Conservation (phyloP, 2,888 invertebrate species). For the Callosobruchus maculatus region DNA sequence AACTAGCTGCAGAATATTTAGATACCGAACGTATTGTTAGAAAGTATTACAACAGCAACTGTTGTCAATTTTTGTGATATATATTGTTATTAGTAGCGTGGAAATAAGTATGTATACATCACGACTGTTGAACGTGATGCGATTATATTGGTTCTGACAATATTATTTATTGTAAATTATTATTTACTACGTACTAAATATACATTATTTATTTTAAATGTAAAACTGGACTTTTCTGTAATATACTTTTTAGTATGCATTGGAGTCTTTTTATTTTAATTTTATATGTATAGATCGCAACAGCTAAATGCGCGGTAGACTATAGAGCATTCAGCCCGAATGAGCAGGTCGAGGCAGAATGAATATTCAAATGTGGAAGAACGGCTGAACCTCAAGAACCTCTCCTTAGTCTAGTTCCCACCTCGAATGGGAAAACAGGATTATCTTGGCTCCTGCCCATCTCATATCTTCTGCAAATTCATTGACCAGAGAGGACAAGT, state of each 20-base stretch:
- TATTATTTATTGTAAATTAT: conserved; percentile 42
- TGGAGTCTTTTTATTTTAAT: conserved; percentile 14
- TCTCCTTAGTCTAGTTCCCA: too few species aligned
- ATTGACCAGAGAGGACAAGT: too few species aligned
- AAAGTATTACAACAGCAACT: conserved; percentile 20
- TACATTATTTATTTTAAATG: conserved; percentile 17
- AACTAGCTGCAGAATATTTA: conserved; percentile 3
- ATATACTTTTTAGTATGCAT: conserved; percentile 17
- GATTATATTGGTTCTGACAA: conserved; percentile 30
- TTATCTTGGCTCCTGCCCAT: too few species aligned
- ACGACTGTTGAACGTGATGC: conserved; percentile 29
- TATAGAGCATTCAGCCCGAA: too few species aligned
- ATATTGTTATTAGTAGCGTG: conserved; percentile 29
- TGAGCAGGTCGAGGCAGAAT: too few species aligned
- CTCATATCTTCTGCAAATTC: too few species aligned
- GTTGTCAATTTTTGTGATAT: conserved; percentile 48
- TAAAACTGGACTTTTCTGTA: conserved; percentile 12
- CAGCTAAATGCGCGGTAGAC: too few species aligned
- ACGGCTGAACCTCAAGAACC: too few species aligned
- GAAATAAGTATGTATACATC: conserved; percentile 26
- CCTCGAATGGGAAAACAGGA: too few species aligned
- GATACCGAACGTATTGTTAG: conserved; percentile 3
- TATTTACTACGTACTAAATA: conserved; percentile 18
- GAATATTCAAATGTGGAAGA: too few species aligned
- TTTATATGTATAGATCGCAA: background rate